Evolutionary conservation across 2,113 vertebrate species (phyloP), one percentile per base, ranked within the genome.

Genomic region (Indicator maculatus): DNA sequence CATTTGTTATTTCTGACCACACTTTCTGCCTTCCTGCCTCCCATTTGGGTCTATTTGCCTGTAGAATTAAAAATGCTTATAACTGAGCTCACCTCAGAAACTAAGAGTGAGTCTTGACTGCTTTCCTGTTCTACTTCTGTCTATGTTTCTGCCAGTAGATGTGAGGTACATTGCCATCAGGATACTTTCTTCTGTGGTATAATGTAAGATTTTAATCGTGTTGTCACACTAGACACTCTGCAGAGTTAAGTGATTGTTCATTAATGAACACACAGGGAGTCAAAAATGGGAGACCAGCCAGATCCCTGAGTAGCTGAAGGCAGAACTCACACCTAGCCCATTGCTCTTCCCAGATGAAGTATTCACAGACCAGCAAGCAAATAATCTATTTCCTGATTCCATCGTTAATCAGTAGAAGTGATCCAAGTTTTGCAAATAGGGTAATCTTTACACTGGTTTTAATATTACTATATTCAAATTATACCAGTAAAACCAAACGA

Each of bases 391-490:
- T 95, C 63, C 61, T 11, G 2, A 67, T 87, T 82, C 30, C 58
- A 89, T 31, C 45, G 70, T 38, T 6, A 91, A 93, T 70, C 12
- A 1, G 63, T 93, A 52, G 74, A 78, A 72, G 23, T 41, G 59
- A 88, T 82, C 47, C 70, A 92, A 55, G 24, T 88, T 95, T 95
- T 93, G 63, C 78, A 83, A 21, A 31, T 24, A 80, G 20, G 44
- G 39, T 74, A 83, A 26, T 59, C 55, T 85, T 86, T 69, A n/a
- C 23, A 52, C 45, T 82, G 30, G 66, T 96, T 92, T 96, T 92
- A 88, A 89, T 95, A 88, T 45, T 39, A 44, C 47, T 78, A 23
- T 61, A 88, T 70, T 93, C 78, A 92, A 95, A 33, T 72, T 60
- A 86, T 72, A 65, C 7, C 59, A 73, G n/a, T 61, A 91, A 88